A percentile compares a stretch with the other conserved stretches of the same genome.
Evolutionary conservation across 2,888 invertebrate species (phyloP).

Genomic region (Bembecia ichneumoniformis): DNA sequence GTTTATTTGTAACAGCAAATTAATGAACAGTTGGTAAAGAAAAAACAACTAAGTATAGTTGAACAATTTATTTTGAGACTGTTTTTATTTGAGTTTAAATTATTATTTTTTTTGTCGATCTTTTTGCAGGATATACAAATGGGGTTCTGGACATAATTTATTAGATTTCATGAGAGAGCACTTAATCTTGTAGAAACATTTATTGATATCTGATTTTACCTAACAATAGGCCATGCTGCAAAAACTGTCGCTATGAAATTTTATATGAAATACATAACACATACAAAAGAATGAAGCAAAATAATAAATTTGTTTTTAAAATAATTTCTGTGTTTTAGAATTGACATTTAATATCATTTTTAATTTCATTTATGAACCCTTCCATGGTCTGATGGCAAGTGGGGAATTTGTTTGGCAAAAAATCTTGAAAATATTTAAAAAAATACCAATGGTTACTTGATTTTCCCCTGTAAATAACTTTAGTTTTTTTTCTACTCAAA

Average conservation of each 20-base stretch:
- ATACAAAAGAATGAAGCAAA: neutral
- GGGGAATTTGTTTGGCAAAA: too few relatives aligned
- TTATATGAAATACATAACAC: conserved; percentile 15
- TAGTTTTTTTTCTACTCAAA: too few relatives aligned
- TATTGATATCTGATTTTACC: conserved; percentile 1
- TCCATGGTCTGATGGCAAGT: too few relatives aligned
- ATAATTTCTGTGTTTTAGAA: too few relatives aligned
- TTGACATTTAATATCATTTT: too few relatives aligned
- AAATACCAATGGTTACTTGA: too few relatives aligned
- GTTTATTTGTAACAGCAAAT: too few relatives aligned
- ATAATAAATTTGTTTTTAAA: too few relatives aligned
- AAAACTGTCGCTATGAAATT: conserved; percentile 14
- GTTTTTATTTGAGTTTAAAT: conserved; percentile 26
- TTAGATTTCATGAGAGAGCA: conserved; percentile 4
- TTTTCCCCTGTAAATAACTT: too few relatives aligned
- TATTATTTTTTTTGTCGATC: conserved; percentile 2
- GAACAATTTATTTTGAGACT: conserved; percentile 65
- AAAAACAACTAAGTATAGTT: conserved; percentile 31
- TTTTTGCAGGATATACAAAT: conserved; percentile 1
- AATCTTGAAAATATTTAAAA: too few relatives aligned
- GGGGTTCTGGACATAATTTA: neutral
- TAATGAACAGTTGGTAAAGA: conserved; percentile 15
- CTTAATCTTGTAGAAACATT: conserved; percentile 16
- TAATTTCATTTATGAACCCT: too few relatives aligned
- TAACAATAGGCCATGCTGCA: conserved; percentile 5